Conservation (phyloP, 2,888 invertebrate genomes). For the Athalia cordata region DNA sequence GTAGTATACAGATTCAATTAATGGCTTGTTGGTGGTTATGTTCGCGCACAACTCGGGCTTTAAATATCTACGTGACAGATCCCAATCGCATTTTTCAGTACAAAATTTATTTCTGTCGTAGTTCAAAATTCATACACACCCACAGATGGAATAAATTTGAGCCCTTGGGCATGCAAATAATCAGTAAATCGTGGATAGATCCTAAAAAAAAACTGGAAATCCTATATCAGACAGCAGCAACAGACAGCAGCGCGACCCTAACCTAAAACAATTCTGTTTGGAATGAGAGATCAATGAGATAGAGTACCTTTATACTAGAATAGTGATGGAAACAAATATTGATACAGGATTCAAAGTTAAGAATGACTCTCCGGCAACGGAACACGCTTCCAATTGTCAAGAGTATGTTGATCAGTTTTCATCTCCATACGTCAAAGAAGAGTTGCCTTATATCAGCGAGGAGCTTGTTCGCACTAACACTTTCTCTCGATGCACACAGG, state of each 20-base stretch:
- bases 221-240: not conserved
- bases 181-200: not conserved
- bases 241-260: not conserved
- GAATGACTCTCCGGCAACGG: constrained; percentile 9
- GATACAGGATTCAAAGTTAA: constrained; percentile 25
- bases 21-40: constrained; percentile 27
- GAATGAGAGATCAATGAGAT: constrained; percentile 27
- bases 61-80: constrained; percentile 14
- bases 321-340: constrained; percentile 37
- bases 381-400: constrained; percentile 25
- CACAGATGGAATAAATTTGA: not conserved
- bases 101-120: not conserved
- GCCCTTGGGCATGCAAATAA: not conserved
- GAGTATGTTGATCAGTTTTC: constrained; percentile 28
- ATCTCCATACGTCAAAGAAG: constrained; percentile 29
- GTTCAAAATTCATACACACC: not conserved
- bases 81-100: not conserved
- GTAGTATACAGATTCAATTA: not conserved
- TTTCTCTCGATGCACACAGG: constrained; percentile 26
- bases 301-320: not conserved
- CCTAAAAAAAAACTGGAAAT: not conserved
- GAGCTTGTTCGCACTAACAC: constrained; percentile 11
- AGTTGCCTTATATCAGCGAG: constrained; percentile 29
- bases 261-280: constrained; percentile 12
- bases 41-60: constrained; percentile 24